A percentile compares a stretch with the other conserved stretches of the same genome.
Conservation (phyloP, 2,888 invertebrate species). For the Phrixothrix hirtus region DNA sequence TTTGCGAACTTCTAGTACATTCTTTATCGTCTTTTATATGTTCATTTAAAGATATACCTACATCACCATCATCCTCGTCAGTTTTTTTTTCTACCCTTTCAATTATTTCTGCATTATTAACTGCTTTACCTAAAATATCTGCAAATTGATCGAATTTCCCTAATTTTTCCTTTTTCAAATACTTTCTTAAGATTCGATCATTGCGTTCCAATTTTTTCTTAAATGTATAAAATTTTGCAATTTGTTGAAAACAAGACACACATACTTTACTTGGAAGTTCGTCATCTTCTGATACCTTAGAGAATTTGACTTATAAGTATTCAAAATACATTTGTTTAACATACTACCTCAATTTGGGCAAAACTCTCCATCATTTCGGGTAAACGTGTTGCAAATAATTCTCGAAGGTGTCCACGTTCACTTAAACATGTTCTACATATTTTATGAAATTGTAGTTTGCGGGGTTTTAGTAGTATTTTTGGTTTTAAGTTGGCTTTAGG, state of each 20-base stretch:
- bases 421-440: constrained; percentile 49
- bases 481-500: constrained; percentile 13
- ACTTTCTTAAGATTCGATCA: constrained; percentile 48
- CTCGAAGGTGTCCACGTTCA: constrained; percentile 44
- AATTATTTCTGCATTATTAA: constrained; percentile 45
- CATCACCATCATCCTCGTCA: constrained; percentile 32
- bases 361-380: constrained; percentile 50
- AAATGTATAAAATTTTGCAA: constrained; percentile 53
- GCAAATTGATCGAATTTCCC: constrained; percentile 33
- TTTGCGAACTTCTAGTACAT: constrained; percentile 3
- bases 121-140: constrained; percentile 45
- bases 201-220: constrained; percentile 52
- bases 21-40: constrained; percentile 12
- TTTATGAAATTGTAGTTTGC: constrained; percentile 37
- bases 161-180: constrained; percentile 37
- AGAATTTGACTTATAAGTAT: constrained; percentile 12
- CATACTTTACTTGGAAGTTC: constrained; percentile 54
- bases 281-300: constrained; percentile 51
- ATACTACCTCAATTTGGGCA: constrained; percentile 46
- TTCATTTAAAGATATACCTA: constrained; percentile 37
- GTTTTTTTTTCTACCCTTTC: constrained; percentile 27
- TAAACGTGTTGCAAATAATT: constrained; percentile 45
- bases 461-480: constrained; percentile 11
- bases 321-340: constrained; percentile 1
- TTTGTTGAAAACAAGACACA: constrained; percentile 52